Evolutionary conservation across 2,113 vertebrate species (phyloP).

Genomic region (Rhabdomys dilectus): DNA sequence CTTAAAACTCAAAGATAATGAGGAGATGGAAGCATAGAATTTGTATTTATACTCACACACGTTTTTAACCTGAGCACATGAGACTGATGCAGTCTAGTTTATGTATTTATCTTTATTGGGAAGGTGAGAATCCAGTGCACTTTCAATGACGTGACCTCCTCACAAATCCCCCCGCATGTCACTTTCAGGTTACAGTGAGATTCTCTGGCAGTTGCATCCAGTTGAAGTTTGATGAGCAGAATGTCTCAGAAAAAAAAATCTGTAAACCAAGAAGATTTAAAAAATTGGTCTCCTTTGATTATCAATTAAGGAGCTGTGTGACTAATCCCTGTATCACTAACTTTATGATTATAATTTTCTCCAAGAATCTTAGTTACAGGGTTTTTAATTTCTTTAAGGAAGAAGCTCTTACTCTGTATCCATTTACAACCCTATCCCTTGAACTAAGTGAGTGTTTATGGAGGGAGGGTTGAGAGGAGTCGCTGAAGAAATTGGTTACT

Average conservation of each 20-base stretch:
- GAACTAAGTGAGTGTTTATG: background rate
- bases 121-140: background rate
- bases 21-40: background rate
- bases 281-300: slow-evolving; percentile 17
- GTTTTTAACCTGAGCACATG: background rate
- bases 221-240: background rate
- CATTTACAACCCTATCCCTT: background rate
- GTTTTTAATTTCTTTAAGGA: background rate
- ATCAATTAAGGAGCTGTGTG: slow-evolving; percentile 5
- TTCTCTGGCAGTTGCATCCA: background rate
- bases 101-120: background rate
- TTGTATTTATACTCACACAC: slow-evolving; percentile 8
- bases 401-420: background rate
- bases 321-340: background rate
- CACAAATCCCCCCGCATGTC: background rate
- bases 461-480: background rate
- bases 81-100: background rate
- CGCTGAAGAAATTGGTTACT: background rate
- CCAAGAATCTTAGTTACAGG: slow-evolving; percentile 5
- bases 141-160: background rate
- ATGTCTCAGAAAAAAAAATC: slow-evolving; percentile 51
- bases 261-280: slow-evolving; percentile 15
- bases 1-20: background rate
- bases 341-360: slow-evolving; percentile 34
- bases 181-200: background rate